These are phyloP conservation scores for Thinocorus orbignyianus DNA, from an alignment of 2,113 vertebrate species.

Conservation along the genomic window DNA sequence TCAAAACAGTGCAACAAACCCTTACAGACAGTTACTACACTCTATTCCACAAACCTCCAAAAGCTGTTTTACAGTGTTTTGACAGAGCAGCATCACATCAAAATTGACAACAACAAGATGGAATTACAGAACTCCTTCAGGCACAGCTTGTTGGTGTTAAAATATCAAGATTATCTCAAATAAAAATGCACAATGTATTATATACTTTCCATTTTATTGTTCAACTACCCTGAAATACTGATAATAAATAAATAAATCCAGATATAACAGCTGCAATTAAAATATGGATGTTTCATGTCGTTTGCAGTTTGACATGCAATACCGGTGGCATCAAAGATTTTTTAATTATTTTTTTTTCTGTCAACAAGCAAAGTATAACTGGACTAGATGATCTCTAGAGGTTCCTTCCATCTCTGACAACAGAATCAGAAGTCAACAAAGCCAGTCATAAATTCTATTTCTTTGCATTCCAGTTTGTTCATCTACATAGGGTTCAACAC, in stretches of 20 bases:
- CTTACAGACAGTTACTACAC: neutral
- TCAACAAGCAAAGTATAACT: neutral
- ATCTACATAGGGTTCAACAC: neutral
- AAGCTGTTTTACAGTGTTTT: neutral
- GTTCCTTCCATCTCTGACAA: neutral
- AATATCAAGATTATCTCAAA: neutral
- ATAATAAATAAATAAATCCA: neutral
- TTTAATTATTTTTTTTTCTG: neutral
- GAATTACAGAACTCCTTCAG: neutral
- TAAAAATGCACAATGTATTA: neutral
- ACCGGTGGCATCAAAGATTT: neutral
- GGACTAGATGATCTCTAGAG: too few species aligned
- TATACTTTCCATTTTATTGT: neutral
- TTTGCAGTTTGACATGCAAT: neutral
- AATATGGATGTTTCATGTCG: neutral
- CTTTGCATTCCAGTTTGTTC: neutral
- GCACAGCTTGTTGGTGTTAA: neutral
- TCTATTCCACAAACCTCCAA: neutral
- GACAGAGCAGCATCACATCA: neutral
- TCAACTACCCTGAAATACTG: neutral
- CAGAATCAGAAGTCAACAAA: neutral
- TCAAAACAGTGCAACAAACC: neutral
- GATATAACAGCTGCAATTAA: neutral
- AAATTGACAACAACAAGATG: neutral
- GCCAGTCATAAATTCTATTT: neutral